Evolutionary conservation across 2,113 vertebrate genomes (phyloP).

Genomic region (Penelope pileata): DNA sequence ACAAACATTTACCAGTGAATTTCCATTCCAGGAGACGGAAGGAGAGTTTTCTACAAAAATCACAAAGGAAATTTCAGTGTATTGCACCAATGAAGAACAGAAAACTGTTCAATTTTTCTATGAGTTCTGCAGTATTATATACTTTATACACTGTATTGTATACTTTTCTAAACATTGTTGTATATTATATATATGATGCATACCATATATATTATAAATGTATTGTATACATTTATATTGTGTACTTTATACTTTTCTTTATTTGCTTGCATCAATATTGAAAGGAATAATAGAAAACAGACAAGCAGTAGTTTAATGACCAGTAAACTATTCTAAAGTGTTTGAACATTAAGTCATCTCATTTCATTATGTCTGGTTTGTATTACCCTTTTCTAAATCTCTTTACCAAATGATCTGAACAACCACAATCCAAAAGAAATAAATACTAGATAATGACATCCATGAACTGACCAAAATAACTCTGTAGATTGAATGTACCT

Average conservation of each 20-base stretch:
- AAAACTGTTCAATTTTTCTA: neutral
- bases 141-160: too few relatives aligned
- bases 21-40: neutral
- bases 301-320: neutral
- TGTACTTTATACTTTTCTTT: neutral
- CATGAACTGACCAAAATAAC: neutral
- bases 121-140: neutral
- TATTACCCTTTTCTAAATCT: neutral
- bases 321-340: neutral
- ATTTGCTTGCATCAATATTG: neutral
- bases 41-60: neutral
- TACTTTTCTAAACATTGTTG: too few relatives aligned
- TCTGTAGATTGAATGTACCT: neutral
- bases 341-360: neutral
- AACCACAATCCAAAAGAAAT: neutral
- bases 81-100: neutral
- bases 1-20: constrained; percentile 59
- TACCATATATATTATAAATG: too few relatives aligned
- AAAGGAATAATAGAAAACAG: neutral
- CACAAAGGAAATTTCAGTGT: neutral
- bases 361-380: neutral
- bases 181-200: too few relatives aligned
- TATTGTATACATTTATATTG: too few relatives aligned
- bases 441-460: neutral
- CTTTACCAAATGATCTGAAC: neutral